Conservation (phyloP, 2,888 invertebrate species). For the Eueremaeus valkanovi region DNA sequence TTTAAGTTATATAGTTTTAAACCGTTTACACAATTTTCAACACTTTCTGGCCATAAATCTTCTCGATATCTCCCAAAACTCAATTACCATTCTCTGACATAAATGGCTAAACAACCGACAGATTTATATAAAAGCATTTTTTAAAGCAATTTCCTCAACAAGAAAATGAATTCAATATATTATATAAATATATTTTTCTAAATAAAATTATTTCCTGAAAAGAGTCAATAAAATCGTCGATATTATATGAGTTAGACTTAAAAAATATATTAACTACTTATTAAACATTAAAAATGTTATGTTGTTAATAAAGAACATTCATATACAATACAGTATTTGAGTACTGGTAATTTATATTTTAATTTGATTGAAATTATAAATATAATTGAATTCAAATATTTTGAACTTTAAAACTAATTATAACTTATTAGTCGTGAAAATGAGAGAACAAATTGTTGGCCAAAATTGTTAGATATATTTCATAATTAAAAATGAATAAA, state of each 20-base stretch:
- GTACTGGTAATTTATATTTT: too few species aligned
- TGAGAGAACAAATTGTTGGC: too few species aligned
- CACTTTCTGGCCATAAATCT: neutral
- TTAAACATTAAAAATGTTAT: too few species aligned
- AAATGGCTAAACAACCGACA: neutral
- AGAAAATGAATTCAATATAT: neutral
- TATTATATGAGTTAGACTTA: too few species aligned
- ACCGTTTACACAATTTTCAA: neutral
- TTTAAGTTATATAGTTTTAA: neutral
- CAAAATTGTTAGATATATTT: neutral
- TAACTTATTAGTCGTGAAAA: neutral
- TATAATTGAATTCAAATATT: too few species aligned
- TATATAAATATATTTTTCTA: neutral
- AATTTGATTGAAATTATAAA: too few species aligned
- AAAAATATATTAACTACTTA: too few species aligned
- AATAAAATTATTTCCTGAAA: too few species aligned
- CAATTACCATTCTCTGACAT: conserved; percentile 8
- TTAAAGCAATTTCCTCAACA: neutral
- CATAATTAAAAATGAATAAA: neutral
- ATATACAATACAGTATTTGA: too few species aligned
- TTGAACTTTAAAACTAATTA: neutral
- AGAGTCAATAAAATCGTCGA: too few species aligned
- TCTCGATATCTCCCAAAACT: neutral
- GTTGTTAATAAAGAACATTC: too few species aligned
- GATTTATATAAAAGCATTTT: neutral